A percentile compares a stretch with the other conserved stretches of the same genome.
These are phyloP conservation scores for Musca vetustissima DNA, from an alignment of 1,140 invertebrate genomes.

Conservation along the genomic window DNA sequence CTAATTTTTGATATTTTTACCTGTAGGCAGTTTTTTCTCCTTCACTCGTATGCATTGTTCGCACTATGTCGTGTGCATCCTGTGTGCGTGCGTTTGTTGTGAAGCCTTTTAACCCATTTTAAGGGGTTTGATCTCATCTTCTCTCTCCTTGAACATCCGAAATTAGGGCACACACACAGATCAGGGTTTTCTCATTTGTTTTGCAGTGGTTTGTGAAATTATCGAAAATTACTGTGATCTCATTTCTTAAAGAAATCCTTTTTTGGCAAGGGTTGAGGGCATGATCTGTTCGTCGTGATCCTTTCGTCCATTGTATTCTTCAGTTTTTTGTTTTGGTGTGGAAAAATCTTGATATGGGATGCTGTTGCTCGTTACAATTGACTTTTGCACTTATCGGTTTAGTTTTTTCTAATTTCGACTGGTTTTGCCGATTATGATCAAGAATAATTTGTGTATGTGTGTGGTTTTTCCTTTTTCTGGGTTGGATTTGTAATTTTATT, in stretches of 20 bases:
- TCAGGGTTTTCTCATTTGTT: background rate
- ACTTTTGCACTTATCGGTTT: conserved; percentile 46
- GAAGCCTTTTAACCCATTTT: conserved; percentile 46
- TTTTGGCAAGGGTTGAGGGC: conserved; percentile 24
- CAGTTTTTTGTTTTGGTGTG: conserved; percentile 28
- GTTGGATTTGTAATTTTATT: background rate
- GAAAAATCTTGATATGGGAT: conserved; percentile 31
- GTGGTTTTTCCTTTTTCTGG: background rate
- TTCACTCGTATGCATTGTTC: background rate
- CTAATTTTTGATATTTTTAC: conserved; percentile 25
- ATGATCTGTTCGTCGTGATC: conserved; percentile 23
- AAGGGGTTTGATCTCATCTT: conserved; percentile 33
- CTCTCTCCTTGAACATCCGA: conserved; percentile 27
- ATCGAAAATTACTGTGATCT: conserved; percentile 45
- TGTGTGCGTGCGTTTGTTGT: too few relatives aligned
- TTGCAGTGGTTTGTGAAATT: conserved; percentile 36
- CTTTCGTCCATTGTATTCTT: conserved; percentile 37
- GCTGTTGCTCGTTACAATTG: conserved; percentile 37
- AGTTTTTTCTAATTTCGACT: background rate
- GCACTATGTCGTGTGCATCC: conserved; percentile 39
- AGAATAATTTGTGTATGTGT: background rate
- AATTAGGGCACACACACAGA: conserved; percentile 47
- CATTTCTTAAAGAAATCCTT: conserved; percentile 25
- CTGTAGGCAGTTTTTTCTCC: conserved; percentile 4
- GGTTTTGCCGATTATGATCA: background rate